These are phyloP conservation scores for Callopanchax toddi DNA, from an alignment of 2,113 vertebrate genomes.

Conservation along the genomic window DNA sequence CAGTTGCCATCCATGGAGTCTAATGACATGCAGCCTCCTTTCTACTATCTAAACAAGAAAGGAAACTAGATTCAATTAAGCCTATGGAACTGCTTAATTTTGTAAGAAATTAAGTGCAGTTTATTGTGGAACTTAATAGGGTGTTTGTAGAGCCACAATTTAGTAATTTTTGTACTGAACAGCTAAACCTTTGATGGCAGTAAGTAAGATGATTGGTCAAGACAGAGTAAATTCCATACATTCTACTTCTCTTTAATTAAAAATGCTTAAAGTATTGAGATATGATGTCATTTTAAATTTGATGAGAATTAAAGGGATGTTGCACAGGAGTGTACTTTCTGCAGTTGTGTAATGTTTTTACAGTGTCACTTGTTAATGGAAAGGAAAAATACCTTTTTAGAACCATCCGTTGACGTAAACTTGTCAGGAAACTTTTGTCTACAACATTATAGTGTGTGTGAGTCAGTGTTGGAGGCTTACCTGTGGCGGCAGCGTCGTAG, in stretches of 20 bases:
- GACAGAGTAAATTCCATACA: not conserved
- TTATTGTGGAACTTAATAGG: no score
- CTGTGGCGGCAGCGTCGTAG: slow-evolving; percentile 98
- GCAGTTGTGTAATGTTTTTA: no score
- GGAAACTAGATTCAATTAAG: no score
- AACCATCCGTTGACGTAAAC: slow-evolving; percentile 7
- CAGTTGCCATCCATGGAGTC: not conserved
- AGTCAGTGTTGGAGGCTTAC: slow-evolving; percentile 70
- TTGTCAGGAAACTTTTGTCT: slow-evolving; percentile 2
- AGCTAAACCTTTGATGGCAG: no score
- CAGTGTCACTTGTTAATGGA: not conserved
- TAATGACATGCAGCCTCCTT: not conserved
- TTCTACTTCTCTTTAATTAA: not conserved
- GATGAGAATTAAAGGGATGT: not conserved
- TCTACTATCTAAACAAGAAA: not conserved
- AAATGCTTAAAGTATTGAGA: no score
- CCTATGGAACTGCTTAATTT: no score
- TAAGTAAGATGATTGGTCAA: not conserved
- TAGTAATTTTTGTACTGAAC: no score
- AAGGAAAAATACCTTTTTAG: not conserved
- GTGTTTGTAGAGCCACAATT: not conserved
- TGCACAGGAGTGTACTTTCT: not conserved
- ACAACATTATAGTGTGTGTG: not conserved
- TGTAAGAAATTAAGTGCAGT: no score
- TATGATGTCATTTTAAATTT: not conserved